Evolutionary conservation across 1,140 invertebrate species (phyloP).

Genomic region (Gonioctena quinquepunctata): DNA sequence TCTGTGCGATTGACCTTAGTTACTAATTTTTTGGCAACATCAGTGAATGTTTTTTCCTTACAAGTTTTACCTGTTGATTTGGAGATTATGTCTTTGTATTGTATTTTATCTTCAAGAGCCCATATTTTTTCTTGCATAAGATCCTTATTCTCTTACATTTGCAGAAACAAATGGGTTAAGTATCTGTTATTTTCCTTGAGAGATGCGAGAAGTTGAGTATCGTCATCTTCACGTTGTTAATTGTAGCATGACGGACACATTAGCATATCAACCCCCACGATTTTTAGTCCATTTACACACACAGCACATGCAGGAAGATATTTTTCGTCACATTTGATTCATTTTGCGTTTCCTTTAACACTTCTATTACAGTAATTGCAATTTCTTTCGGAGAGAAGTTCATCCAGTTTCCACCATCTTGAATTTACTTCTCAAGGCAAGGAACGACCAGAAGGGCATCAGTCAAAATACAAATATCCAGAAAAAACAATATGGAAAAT

Average conservation of each 20-base stretch:
- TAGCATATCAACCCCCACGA: neutral
- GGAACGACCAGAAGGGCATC: too few species aligned
- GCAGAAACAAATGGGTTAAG: neutral
- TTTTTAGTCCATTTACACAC: neutral
- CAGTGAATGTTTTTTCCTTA: neutral
- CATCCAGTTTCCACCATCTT: too few species aligned
- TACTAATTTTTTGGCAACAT: neutral
- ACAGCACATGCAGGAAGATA: neutral
- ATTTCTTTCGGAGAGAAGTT: neutral
- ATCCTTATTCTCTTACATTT: neutral
- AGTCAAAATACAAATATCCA: too few species aligned
- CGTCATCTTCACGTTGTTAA: neutral
- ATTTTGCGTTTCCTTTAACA: neutral
- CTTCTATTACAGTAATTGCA: neutral
- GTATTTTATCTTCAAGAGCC: neutral
- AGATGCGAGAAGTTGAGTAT: neutral
- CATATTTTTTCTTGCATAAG: neutral
- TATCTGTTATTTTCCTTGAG: slow-evolving; percentile 1
- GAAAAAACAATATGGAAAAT: too few species aligned
- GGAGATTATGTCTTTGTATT: neutral
- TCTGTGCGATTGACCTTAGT: neutral
- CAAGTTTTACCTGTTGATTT: neutral
- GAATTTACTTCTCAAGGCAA: too few species aligned
- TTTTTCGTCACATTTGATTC: neutral
- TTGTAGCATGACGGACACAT: neutral